Evolutionary conservation across 2,113 vertebrate species (phyloP).

Genomic region (Pogonocichla stellata): DNA sequence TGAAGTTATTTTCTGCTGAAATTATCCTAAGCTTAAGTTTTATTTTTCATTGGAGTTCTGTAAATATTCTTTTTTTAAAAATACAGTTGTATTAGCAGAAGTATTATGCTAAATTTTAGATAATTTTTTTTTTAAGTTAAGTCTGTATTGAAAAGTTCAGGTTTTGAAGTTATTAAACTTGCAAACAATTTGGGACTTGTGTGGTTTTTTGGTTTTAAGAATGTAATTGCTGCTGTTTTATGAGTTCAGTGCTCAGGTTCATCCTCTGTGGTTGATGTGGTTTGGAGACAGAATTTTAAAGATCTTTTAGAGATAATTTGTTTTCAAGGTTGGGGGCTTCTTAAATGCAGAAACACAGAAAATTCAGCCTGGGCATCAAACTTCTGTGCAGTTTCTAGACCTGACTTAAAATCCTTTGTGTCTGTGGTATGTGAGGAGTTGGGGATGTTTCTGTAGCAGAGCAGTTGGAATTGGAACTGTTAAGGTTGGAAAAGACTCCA

Average conservation of each 20-base stretch:
- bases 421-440: not conserved
- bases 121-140: not conserved
- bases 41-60: not conserved
- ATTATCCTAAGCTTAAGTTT: not conserved
- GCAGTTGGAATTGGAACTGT: not conserved
- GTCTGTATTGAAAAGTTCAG: not conserved
- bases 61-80: conserved; percentile 24
- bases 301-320: not conserved
- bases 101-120: not conserved
- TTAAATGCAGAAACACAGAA: not conserved
- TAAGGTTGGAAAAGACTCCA: not conserved
- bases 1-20: not conserved
- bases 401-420: fast-evolving
- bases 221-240: not conserved
- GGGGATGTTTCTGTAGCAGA: fast-evolving
- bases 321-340: not conserved
- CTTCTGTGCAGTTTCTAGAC: not conserved
- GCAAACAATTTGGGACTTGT: not conserved
- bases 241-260: fast-evolving
- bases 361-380: not conserved
- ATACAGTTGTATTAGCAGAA: not conserved
- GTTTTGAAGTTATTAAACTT: conserved; percentile 43
- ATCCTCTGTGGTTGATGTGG: not conserved
- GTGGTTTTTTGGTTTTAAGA: not conserved
- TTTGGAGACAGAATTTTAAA: not conserved